Evolutionary conservation across 2,113 vertebrate species (phyloP), one percentile per base, ranked within the genome.

Genomic region (Tetrao urogallus): DNA sequence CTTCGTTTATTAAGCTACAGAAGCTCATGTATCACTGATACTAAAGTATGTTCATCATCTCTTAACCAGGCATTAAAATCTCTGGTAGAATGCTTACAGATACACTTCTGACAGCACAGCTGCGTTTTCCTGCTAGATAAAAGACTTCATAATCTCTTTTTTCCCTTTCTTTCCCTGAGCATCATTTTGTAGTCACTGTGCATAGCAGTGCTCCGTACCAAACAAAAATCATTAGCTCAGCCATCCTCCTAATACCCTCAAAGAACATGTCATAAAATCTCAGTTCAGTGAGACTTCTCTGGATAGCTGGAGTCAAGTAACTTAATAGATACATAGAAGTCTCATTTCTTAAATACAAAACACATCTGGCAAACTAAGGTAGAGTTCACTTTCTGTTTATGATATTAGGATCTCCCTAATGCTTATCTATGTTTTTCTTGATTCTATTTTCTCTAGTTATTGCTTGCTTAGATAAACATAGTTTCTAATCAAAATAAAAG

Each of bases 1-100:
- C 40, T 61, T 34, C 14, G 6, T 15, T 28, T 28, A 25, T 36
- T 38, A 57, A 76, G 34, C 42, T 8, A 43, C 1, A 3, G 63
- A 20, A 18, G 7, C 27, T 32, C 38, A 42, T 0, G 1, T 11
- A 13, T 22, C 3, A 10, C 19, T 47, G 20, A 27, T 3, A 28
- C 10, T 32, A 36, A 27, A 47, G 16, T 8, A 25, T 0, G 2
- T 43, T 40, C 40, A 8, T 22, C 25, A 9, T 3, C 32, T 76
- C 30, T 56, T 56, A 56, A 32, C 2, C 27, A 2, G 8, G 17
- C 34, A 30, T 9, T 48, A 28, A 48, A 24, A 16, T 11, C 32
- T 4, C 25, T 6, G 21, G 25, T 24, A 24, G 40, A 61, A 43
- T 0, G 30, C 48, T 40, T 28, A 28, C 1, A n/a, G 54, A 25